Evolutionary conservation across 2,888 invertebrate species (phyloP).

Genomic region (Itoplectis maculator): DNA sequence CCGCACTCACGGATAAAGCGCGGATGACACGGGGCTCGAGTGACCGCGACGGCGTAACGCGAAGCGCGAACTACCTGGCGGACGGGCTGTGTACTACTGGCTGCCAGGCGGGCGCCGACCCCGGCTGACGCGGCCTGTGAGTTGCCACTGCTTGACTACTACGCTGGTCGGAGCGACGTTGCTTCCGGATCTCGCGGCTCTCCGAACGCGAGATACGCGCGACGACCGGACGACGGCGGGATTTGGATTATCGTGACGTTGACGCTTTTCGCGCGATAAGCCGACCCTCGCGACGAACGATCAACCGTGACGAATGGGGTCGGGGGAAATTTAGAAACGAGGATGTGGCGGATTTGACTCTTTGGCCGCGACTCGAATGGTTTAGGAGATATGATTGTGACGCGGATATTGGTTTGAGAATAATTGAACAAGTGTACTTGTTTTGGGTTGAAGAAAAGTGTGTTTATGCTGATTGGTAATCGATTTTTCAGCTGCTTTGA

Average conservation of each 20-base stretch:
- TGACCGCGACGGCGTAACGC: slow-evolving; percentile 52
- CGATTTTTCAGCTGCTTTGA: neutral
- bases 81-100: slow-evolving; percentile 66
- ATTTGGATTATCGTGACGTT: neutral
- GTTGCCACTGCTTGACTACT: slow-evolving; percentile 69
- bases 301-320: neutral
- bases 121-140: slow-evolving; percentile 80
- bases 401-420: too few species aligned
- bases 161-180: slow-evolving; percentile 62
- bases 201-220: neutral
- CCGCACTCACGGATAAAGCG: slow-evolving; percentile 26
- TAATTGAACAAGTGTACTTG: too few species aligned
- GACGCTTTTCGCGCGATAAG: neutral
- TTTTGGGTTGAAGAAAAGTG: too few species aligned
- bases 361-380: slow-evolving; percentile 12
- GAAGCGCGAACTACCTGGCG: slow-evolving; percentile 72
- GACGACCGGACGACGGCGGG: neutral
- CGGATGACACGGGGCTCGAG: slow-evolving; percentile 45
- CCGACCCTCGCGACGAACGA: neutral
- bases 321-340: too few species aligned
- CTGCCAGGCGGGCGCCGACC: slow-evolving; percentile 79
- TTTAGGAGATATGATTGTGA: too few species aligned
- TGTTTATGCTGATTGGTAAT: too few species aligned
- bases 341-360: slow-evolving; percentile 20
- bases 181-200: slow-evolving; percentile 27